Evolutionary conservation across 1,140 invertebrate species (phyloP).

Genomic region (Leptinotarsa lineolata): DNA sequence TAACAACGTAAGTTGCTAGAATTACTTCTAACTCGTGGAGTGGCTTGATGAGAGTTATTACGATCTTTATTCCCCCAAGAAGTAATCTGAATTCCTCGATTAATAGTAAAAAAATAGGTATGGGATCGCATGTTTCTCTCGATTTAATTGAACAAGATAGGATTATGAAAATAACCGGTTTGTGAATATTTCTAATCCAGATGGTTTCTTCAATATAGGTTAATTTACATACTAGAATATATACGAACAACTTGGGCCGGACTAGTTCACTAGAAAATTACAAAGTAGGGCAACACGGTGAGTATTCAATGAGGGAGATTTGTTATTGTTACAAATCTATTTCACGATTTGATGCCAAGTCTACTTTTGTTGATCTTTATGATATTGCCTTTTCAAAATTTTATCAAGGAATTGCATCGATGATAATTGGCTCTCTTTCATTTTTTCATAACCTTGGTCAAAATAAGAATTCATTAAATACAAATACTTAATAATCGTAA

Average conservation of each 20-base stretch:
- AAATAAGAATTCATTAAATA: no score
- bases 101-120: slow-evolving; percentile 13
- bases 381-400: no score
- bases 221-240: slow-evolving; percentile 19
- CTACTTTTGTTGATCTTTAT: no score
- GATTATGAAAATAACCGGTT: slow-evolving; percentile 18
- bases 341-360: no score
- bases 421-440: no score
- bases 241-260: slow-evolving; percentile 17
- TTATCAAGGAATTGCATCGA: no score
- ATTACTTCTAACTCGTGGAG: not conserved
- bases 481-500: no score
- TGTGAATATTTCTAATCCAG: slow-evolving; percentile 19
- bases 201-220: slow-evolving; percentile 20
- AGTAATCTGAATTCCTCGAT: slow-evolving; percentile 19
- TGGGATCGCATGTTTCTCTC: slow-evolving; percentile 17
- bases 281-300: not conserved
- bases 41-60: not conserved
- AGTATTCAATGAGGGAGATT: no score
- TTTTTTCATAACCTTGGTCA: no score
- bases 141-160: slow-evolving; percentile 16
- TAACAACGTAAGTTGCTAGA: not conserved
- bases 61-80: not conserved
- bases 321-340: no score
- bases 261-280: slow-evolving; percentile 15